Base-by-base conservation (phyloP, 2,888 invertebrate species). In the Andrena dorsata region DNA sequence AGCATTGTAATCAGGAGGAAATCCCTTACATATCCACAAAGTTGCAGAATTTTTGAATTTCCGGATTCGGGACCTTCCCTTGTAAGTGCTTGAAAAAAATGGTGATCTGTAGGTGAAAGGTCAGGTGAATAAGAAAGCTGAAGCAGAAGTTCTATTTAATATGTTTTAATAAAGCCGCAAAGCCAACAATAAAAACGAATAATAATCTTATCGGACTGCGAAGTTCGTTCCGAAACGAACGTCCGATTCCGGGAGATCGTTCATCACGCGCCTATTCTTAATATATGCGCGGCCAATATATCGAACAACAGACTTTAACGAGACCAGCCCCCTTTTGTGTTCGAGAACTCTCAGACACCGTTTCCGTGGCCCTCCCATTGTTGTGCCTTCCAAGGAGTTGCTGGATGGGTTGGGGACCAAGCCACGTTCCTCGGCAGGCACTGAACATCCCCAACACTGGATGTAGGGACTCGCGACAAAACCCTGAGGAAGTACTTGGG, bases 221-320 rank as follows among this genome's bases (percentile, higher is more conserved):
- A 35, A 51, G 49, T 20, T 60, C 13, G 16, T 2, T 5, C 3
- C 7, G 13, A 26, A 26, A 56, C 2, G 26, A 16, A 5, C 53
- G 7, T 28, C 61, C 20, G 64, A 72, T 77, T n/a, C 13, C 53
- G n/a, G 10, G 23, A 7, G 53, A 53, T 66, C 64, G 69, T 53
- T 69, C 47, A 65, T 76, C 60, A 56, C 10, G 5, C 16, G 26
- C 10, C 79, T 53, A 63, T 63, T 65, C 72, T 69, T 80, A 74
- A 84, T 71, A 60, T 65, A 74, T 84, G 70, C 64, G 51, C 70
- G 49, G 30, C 68, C 73, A 71, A 80, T 80, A 80, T 84, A 58
- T 74, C 76, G 74, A 74, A 77, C 85, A 84, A 84, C 83, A 28
- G 77, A 53, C 49, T 80, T 84, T 84, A 84, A 84, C 76, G 76